Base-by-base conservation (phyloP, 2,797 vertebrate species). In the Lagodon rhomboides region DNA sequence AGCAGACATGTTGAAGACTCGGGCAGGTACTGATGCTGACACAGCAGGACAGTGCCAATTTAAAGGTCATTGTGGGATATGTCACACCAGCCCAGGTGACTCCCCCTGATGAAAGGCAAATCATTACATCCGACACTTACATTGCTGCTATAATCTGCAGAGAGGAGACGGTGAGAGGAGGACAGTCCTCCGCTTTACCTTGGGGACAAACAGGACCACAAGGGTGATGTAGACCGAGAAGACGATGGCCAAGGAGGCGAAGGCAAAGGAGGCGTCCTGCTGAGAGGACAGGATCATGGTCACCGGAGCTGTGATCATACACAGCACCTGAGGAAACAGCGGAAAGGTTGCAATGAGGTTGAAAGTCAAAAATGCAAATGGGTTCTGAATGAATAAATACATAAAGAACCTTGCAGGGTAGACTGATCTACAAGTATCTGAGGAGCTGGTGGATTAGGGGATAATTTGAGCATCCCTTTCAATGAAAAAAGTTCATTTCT, bases 231-330 rank as follows among this genome's bases (percentile, higher is more conserved):
- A 98, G 85, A 96, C 97, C 0, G 97, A 98, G 92, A 97, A 98
- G 76, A 98, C 95, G 0, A 97, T 96, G 73, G 97, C 97, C 22
- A 98, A 89, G 0, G 97, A 96, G 34, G 97, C 96, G 0, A 98
- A 98, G 58, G 97, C 97, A 0, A 98, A 98, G 71, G 97, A 96
- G 0, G 97, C 97, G 0, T 98, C 97, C 91, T 98, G 97, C 82
- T 98, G 97, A 15, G 96, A 97, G 51, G 95, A 96, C 58, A 98
- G 95, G 85, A 98, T 97, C 97, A 98, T 97, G 90, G 97, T 97
- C 82, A 98, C 97, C 0, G 97, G 97, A 1, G 97, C 97, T 0
- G 97, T 97, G 92, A 98, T 98, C 92, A 98, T 96, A 84, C 97
- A 98, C 58, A 98, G 87, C 25, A 97, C 96, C 97, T 98, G 85